Conservation (phyloP, 2,888 invertebrate genomes). For the Leucophora obtusa region DNA sequence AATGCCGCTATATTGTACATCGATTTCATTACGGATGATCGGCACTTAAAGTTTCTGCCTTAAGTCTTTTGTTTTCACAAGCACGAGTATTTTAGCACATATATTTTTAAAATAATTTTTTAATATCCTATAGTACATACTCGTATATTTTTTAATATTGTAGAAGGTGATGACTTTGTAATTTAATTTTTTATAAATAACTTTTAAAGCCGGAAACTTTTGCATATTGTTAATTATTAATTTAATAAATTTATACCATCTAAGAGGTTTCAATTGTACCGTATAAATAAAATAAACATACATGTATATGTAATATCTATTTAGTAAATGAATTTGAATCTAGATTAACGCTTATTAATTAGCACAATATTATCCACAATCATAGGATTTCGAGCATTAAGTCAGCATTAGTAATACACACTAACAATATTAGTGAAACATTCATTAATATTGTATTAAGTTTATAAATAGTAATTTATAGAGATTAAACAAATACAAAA, state of each 20-base stretch:
- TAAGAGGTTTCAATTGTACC: background rate
- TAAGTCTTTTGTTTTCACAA: too few species aligned
- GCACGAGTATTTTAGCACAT: too few species aligned
- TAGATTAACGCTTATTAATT: constrained; percentile 1
- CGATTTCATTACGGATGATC: too few species aligned
- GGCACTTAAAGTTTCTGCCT: too few species aligned
- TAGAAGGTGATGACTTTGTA: too few species aligned
- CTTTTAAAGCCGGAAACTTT: too few species aligned
- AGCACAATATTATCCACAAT: background rate
- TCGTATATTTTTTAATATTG: too few species aligned
- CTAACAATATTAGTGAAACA: background rate
- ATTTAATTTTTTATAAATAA: too few species aligned
- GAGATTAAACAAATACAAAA: background rate
- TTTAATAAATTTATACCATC: background rate
- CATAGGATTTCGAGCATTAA: background rate
- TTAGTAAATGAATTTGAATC: background rate
- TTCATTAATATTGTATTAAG: too few species aligned
- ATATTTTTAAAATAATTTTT: too few species aligned
- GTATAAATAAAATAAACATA: background rate
- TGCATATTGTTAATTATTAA: background rate
- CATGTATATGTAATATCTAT: background rate
- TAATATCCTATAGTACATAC: too few species aligned
- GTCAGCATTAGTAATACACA: background rate
- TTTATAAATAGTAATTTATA: background rate
- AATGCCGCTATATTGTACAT: too few species aligned